A percentile compares a stretch with the other conserved stretches of the same genome.
Evolutionary conservation across 1,140 invertebrate genomes (phyloP).

Genomic region (Lepidurus arcticus): DNA sequence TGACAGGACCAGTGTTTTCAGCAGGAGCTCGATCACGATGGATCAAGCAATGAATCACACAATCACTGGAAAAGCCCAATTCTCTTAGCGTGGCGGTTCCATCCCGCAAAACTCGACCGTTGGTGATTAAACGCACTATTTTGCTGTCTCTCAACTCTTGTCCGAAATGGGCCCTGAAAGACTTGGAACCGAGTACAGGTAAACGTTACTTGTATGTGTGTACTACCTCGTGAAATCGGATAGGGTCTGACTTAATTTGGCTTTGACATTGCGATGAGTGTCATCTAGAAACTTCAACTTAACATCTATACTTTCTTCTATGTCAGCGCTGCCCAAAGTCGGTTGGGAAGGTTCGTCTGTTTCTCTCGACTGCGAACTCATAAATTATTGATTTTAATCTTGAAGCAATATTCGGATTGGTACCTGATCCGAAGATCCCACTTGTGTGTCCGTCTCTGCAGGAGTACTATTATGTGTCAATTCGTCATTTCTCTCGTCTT

Average conservation of each 20-base stretch:
- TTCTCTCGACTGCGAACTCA: not conserved
- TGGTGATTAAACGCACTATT: conserved; percentile 76
- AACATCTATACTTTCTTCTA: conserved; percentile 57
- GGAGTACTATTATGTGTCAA: not conserved
- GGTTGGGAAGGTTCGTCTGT: not conserved
- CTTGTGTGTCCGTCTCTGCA: not conserved
- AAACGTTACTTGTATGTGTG: conserved; percentile 31
- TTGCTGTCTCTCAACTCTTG: conserved; percentile 68
- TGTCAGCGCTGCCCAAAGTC: not conserved
- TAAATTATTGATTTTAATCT: not conserved
- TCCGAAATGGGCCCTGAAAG: conserved; percentile 70
- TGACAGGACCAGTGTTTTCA: not conserved
- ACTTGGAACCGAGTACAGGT: conserved; percentile 37
- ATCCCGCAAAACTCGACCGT: conserved; percentile 72
- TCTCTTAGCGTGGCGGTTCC: conserved; percentile 67
- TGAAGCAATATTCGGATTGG: not conserved
- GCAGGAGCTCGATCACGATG: conserved; percentile 49
- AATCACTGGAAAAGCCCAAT: conserved; percentile 75
- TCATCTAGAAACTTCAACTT: conserved; percentile 82
- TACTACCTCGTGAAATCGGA: conserved; percentile 79
- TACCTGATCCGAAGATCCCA: conserved; percentile 1
- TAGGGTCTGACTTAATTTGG: conserved; percentile 64
- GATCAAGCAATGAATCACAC: conserved; percentile 80
- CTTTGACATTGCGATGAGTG: conserved; percentile 70
- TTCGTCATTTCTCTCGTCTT: not conserved